Evolutionary conservation across 2,113 vertebrate species (phyloP).

Genomic region (Hypanus sabinus): DNA sequence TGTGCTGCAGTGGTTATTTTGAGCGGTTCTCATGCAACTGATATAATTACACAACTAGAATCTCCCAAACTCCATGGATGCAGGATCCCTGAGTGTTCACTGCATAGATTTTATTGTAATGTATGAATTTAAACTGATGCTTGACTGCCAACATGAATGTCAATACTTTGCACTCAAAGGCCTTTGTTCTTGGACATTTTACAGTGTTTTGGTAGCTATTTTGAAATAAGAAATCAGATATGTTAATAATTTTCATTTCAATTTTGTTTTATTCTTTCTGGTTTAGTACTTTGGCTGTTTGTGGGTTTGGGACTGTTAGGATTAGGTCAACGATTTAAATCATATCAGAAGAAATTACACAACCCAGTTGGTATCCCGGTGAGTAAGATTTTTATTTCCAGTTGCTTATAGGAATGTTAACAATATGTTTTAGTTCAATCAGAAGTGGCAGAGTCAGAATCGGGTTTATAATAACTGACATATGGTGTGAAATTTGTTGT

Average conservation of each 20-base stretch:
- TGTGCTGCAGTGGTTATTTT: too few species aligned
- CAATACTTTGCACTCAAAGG: background rate
- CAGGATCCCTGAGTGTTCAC: too few species aligned
- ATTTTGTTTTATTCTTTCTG: background rate
- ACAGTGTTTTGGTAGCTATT: background rate
- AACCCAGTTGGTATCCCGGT: constrained; percentile 50
- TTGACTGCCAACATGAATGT: background rate
- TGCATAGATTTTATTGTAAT: background rate
- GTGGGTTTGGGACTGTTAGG: constrained; percentile 58
- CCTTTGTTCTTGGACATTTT: background rate
- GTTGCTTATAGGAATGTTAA: background rate
- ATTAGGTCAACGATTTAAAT: constrained; percentile 55
- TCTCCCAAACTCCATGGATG: too few species aligned
- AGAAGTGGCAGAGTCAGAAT: background rate
- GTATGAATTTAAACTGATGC: background rate
- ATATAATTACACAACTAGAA: too few species aligned
- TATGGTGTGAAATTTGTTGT: too few species aligned
- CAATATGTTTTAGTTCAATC: background rate
- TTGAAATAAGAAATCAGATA: background rate
- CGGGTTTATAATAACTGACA: too few species aligned
- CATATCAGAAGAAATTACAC: constrained; percentile 53
- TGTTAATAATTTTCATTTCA: background rate
- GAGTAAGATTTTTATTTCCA: background rate
- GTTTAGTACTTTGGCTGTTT: constrained; percentile 57
- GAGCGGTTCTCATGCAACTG: too few species aligned